Base-by-base conservation (phyloP, 23 tunicate species). In the Halocynthia roretzi region DNA sequence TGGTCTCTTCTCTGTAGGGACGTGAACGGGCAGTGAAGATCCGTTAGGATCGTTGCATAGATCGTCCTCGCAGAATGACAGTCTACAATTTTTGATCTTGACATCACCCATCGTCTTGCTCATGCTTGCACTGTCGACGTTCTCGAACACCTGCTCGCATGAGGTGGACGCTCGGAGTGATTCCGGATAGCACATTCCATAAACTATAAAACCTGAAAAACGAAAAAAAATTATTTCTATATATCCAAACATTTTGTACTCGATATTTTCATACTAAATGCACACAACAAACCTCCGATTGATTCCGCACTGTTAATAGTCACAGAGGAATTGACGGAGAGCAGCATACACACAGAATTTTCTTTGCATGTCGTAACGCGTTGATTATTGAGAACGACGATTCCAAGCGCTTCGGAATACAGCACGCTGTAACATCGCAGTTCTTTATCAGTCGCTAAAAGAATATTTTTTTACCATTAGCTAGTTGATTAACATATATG, bases 1-100 rank as follows among this genome's bases (percentile, higher is more conserved):
- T n/a, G 17, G 63, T 14, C 63, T 58, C 5, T 14, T 58, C n/a
- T n/a, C 17, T 4, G 17, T 14, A 58, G 63, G 63, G 17, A 58
- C 17, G 17, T 58, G n/a, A 4, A n/a, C 17, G 4, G 63, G 17
- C 17, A 58, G 15, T 2, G 63, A 58, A 58, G 63, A 15, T 58
- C 17, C n/a, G 2, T 1, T 15, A 6, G 5, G 70, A 65, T 10
- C 70, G 5, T 65, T 65, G 19, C 70, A 65, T 15, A 65, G 31
- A 65, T 65, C 70, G 0, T 65, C 70, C 19, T 65, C 70, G 31
- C 70, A 65, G 19, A 65, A 65, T 65, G 70, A 65, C 19, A 65
- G 31, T 20, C 70, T 65, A 65, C 70, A 65, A 11, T 65, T 65
- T 0, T 65, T 2, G 5, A 65, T 48, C 31, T 65, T 65, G 48